phyloP scores from a whole-genome alignment of 2,113 vertebrate genomes.

The Oplegnathus fasciatus region DNA sequence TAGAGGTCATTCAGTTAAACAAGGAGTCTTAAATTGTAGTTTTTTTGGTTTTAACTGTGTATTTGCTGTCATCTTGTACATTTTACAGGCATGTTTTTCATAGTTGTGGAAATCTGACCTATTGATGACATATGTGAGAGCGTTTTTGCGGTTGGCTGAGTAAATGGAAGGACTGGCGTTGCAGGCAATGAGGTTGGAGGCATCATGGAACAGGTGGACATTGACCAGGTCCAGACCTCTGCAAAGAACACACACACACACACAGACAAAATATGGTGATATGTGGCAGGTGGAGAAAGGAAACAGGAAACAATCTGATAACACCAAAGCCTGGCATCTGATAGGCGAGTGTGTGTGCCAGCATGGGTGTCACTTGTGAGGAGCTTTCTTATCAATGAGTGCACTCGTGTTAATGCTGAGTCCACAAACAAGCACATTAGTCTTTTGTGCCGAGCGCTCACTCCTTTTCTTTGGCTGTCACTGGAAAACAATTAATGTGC shows the following conservation, averaged over 20 bases:
- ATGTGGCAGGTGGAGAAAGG: slow-evolving; percentile 17
- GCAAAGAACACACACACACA: slow-evolving; percentile 22
- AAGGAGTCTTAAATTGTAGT: not conserved
- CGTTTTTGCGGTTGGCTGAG: slow-evolving; percentile 84
- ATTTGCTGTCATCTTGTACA: not conserved
- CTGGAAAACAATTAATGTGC: slow-evolving; percentile 68
- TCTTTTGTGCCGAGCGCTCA: slow-evolving; percentile 40
- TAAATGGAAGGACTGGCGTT: slow-evolving; percentile 87
- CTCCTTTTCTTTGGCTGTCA: slow-evolving; percentile 71
- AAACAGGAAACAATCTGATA: slow-evolving; percentile 33
- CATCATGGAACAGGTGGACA: slow-evolving; percentile 89
- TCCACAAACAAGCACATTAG: slow-evolving; percentile 69
- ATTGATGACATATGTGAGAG: slow-evolving; percentile 85
- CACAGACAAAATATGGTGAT: not conserved
- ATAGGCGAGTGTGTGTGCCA: not conserved
- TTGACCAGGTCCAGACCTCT: slow-evolving; percentile 88
- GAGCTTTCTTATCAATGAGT: slow-evolving; percentile 53
- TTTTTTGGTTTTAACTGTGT: not conserved
- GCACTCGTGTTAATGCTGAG: slow-evolving; percentile 45
- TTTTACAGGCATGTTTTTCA: not conserved
- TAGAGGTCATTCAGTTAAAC: not conserved
- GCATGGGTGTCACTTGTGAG: slow-evolving; percentile 53
- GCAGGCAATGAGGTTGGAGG: slow-evolving; percentile 88
- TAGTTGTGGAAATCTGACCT: slow-evolving; percentile 72
- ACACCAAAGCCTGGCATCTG: not conserved